Percentiles rank a stretch among this genome's conserved stretches.
Evolutionary conservation across 2,797 vertebrate genomes (phyloP).

Genomic region (Tokudaia muenninki): DNA sequence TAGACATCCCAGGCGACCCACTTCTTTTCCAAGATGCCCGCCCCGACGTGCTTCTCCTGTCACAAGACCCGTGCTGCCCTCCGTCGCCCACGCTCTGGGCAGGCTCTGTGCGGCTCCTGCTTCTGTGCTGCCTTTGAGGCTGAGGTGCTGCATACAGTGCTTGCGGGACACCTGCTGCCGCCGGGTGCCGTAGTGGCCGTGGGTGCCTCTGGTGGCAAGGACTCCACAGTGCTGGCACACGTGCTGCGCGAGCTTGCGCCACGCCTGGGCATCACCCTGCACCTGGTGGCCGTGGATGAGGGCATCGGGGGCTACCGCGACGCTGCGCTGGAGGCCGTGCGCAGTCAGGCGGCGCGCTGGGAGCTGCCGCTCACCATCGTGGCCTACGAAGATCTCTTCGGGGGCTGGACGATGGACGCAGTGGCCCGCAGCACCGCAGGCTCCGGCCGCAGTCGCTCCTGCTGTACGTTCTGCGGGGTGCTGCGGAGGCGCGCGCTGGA

Average conservation of each 20-base stretch:
- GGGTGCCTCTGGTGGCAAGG: slow-evolving; percentile 93
- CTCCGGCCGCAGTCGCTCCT: slow-evolving; percentile 92
- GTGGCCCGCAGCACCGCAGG: slow-evolving; percentile 92
- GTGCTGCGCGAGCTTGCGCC: slow-evolving; percentile 92
- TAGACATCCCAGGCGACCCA: neutral
- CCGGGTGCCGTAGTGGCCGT: slow-evolving; percentile 91
- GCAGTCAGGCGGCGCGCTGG: slow-evolving; percentile 91
- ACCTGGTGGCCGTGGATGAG: slow-evolving; percentile 93
- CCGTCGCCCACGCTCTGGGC: slow-evolving; percentile 91
- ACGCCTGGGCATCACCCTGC: slow-evolving; percentile 89
- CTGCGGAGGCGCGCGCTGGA: slow-evolving; percentile 91
- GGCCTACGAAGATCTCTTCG: slow-evolving; percentile 92
- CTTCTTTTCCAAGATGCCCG: slow-evolving; percentile 50
- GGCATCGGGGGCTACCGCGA: slow-evolving; percentile 94
- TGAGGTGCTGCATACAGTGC: slow-evolving; percentile 93
- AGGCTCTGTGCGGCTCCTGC: slow-evolving; percentile 92
- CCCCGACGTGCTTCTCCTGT: slow-evolving; percentile 91
- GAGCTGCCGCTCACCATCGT: slow-evolving; percentile 93
- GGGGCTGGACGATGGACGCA: slow-evolving; percentile 95
- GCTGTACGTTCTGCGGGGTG: slow-evolving; percentile 96
- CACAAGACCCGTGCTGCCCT: slow-evolving; percentile 88
- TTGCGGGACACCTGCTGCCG: slow-evolving; percentile 87
- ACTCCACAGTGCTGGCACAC: slow-evolving; percentile 95
- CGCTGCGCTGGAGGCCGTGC: slow-evolving; percentile 93
- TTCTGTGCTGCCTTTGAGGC: slow-evolving; percentile 94